Percentiles rank a stretch among this genome's conserved stretches.
phyloP scores from a whole-genome alignment of 1,140 invertebrate species.

The Epicauta chinensis region DNA sequence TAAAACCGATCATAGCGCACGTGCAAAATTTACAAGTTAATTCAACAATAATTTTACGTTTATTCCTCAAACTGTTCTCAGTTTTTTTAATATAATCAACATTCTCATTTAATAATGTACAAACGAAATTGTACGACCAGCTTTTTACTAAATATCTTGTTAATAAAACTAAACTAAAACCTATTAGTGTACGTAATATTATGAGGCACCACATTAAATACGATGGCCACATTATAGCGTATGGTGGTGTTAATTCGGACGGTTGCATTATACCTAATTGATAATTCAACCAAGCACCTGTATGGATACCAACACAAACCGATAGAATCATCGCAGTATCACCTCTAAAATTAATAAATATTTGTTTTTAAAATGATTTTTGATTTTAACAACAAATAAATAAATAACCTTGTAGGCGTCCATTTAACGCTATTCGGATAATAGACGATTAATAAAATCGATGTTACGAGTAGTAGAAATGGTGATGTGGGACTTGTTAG shows the following conservation, averaged over 20 bases:
- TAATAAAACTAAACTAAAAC: slow-evolving; percentile 63
- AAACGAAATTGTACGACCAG: slow-evolving; percentile 60
- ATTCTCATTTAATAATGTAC: slow-evolving; percentile 60
- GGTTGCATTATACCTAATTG: slow-evolving; percentile 62
- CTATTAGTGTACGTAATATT: slow-evolving; percentile 64
- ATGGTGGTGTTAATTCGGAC: slow-evolving; percentile 54
- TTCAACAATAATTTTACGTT: slow-evolving; percentile 67
- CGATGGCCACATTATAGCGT: slow-evolving; percentile 71
- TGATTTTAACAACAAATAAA: background rate
- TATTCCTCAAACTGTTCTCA: slow-evolving; percentile 56
- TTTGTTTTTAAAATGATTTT: no score
- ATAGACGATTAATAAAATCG: slow-evolving; percentile 61
- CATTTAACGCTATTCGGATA: slow-evolving; percentile 70
- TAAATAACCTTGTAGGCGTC: slow-evolving; percentile 70
- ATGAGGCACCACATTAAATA: slow-evolving; percentile 59
- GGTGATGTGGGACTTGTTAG: slow-evolving; percentile 62
- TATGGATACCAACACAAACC: slow-evolving; percentile 68
- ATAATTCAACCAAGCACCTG: slow-evolving; percentile 81
- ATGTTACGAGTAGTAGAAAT: slow-evolving; percentile 54
- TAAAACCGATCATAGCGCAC: slow-evolving; percentile 68
- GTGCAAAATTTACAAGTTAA: slow-evolving; percentile 74
- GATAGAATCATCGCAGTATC: slow-evolving; percentile 81
- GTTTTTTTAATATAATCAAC: slow-evolving; percentile 55
- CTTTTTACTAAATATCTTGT: slow-evolving; percentile 64
- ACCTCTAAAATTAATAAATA: slow-evolving; percentile 54